phyloP scores from a whole-genome alignment of 1,140 invertebrate species.

The Apis laboriosa region DNA sequence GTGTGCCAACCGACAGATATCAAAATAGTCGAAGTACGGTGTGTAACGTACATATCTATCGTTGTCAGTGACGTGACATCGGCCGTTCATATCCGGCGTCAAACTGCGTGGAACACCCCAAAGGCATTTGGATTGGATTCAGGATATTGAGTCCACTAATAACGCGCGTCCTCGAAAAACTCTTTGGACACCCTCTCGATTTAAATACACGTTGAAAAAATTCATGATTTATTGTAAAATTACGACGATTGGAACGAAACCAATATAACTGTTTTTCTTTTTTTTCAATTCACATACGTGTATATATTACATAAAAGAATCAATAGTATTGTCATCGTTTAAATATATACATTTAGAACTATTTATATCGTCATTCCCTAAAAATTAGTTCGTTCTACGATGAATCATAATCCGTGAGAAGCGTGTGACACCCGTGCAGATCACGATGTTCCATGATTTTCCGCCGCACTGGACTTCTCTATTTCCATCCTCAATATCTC shows the following conservation, averaged over 20 bases:
- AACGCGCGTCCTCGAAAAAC: conserved; percentile 51
- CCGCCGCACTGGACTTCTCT: conserved; percentile 40
- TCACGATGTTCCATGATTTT: conserved; percentile 65
- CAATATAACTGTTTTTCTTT: not conserved
- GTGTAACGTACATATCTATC: conserved; percentile 57
- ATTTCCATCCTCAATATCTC: conserved; percentile 11
- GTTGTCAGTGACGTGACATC: conserved; percentile 56
- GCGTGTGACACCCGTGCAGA: conserved; percentile 59
- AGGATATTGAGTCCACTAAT: conserved; percentile 68
- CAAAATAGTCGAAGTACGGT: conserved; percentile 37
- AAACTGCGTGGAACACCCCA: conserved; percentile 51
- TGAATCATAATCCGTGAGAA: conserved; percentile 52
- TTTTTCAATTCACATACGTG: not conserved
- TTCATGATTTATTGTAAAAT: conserved; percentile 10
- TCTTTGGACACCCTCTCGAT: conserved; percentile 31
- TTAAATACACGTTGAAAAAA: conserved; percentile 3
- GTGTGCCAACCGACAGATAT: conserved; percentile 41
- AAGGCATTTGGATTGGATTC: conserved; percentile 47
- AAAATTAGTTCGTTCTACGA: conserved; percentile 43
- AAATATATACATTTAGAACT: too few species aligned
- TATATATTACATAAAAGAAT: too few species aligned
- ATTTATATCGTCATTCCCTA: not conserved
- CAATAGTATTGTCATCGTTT: conserved; percentile 6
- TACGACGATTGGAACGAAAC: conserved; percentile 6
- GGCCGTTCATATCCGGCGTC: conserved; percentile 65